Evolutionary conservation across 2,113 vertebrate genomes (phyloP).

Genomic region (Chaetops frenatus): DNA sequence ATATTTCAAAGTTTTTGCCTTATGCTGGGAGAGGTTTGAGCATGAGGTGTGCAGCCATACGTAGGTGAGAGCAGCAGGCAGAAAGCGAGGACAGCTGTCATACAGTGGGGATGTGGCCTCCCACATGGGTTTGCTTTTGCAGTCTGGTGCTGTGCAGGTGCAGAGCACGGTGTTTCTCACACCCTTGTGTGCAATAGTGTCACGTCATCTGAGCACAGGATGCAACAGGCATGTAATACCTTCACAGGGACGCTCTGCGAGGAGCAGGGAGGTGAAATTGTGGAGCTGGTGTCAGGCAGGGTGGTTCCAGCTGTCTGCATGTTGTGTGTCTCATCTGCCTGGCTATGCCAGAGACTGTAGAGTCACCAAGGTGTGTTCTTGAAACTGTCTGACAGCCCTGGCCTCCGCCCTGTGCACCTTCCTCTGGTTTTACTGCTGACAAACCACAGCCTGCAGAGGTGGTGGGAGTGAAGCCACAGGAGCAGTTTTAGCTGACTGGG

Average conservation of each 20-base stretch:
- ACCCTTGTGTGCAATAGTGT: not conserved
- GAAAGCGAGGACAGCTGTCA: fast-evolving
- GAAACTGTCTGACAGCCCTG: not conserved
- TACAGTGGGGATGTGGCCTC: not conserved
- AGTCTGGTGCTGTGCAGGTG: not conserved
- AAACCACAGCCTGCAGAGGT: not conserved
- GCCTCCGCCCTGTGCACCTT: not conserved
- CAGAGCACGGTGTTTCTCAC: not conserved
- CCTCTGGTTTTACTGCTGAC: not conserved
- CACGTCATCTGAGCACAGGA: fast-evolving
- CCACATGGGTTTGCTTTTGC: not conserved
- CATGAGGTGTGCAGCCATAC: not conserved
- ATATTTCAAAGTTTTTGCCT: not conserved
- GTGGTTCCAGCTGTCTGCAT: not conserved
- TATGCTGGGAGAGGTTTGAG: not conserved
- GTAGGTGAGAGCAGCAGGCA: not conserved
- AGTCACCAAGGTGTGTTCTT: not conserved
- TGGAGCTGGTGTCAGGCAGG: not conserved
- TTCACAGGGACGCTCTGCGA: not conserved
- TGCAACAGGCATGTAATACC: fast-evolving
- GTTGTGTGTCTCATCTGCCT: not conserved
- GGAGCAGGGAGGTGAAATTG: not conserved
- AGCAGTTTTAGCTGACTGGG: not conserved
- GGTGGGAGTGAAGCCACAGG: not conserved
- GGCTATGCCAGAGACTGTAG: not conserved